Percentiles rank a stretch among this genome's conserved stretches.
Evolutionary conservation across 2,888 invertebrate species (phyloP).

Genomic region (Lissonota sp.): DNA sequence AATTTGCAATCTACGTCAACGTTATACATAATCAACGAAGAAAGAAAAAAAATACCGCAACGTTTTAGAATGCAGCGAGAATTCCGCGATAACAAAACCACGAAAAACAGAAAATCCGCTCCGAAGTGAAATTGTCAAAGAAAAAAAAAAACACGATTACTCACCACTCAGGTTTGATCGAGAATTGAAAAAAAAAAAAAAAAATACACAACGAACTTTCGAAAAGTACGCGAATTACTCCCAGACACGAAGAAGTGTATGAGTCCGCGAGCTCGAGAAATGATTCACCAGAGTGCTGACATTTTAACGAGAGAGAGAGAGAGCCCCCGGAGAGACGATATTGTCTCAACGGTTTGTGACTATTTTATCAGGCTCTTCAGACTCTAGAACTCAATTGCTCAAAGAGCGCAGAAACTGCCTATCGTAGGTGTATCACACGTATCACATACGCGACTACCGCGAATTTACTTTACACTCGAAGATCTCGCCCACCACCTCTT

Average conservation of each 20-base stretch:
- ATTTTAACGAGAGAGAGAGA: slow-evolving; percentile 70
- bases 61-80: no score
- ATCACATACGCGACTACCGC: slow-evolving; percentile 15
- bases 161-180: not conserved
- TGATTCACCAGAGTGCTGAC: slow-evolving; percentile 78
- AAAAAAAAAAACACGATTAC: no score
- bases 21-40: no score
- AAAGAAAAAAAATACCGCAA: no score
- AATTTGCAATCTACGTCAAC: no score
- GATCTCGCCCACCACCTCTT: slow-evolving; percentile 23
- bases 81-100: no score
- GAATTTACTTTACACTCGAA: no score
- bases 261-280: slow-evolving; percentile 53
- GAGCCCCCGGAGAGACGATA: slow-evolving; percentile 57
- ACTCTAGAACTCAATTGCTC: slow-evolving; percentile 21
- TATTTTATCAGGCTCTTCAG: slow-evolving; percentile 21
- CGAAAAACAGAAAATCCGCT: no score
- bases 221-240: slow-evolving; percentile 3
- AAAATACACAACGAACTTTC: slow-evolving; percentile 56
- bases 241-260: slow-evolving; percentile 22
- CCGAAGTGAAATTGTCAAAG: no score
- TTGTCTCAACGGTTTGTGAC: slow-evolving; percentile 58
- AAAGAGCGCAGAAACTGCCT: slow-evolving; percentile 22
- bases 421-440: slow-evolving; percentile 9
- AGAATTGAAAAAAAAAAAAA: slow-evolving; percentile 19